A percentile compares a stretch with the other conserved stretches of the same genome.
phyloP scores from a whole-genome alignment of 2,113 vertebrate genomes.

The Ahaetulla prasina region DNA sequence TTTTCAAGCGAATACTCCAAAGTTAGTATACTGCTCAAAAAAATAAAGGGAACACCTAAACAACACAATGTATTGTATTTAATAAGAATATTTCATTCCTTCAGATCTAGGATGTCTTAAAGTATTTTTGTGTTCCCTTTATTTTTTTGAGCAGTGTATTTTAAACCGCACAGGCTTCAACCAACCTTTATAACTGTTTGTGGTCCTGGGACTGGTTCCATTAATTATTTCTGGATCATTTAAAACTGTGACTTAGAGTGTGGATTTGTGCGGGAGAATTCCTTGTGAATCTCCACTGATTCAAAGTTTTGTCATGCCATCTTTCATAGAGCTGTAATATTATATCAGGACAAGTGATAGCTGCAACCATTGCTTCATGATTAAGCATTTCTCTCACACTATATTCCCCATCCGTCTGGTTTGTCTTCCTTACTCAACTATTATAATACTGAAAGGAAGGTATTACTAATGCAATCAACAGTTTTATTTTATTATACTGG shows the following conservation, averaged over 20 bases:
- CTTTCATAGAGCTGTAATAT: not conserved
- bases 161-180: not conserved
- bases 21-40: too few relatives aligned
- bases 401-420: not conserved
- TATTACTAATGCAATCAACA: not conserved
- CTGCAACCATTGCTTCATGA: not conserved
- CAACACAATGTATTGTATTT: too few relatives aligned
- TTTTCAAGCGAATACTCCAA: not conserved
- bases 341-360: not conserved
- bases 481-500: not conserved
- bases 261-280: not conserved
- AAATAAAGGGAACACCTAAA: too few relatives aligned
- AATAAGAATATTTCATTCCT: too few relatives aligned
- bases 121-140: too few relatives aligned
- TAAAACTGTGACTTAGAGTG: not conserved
- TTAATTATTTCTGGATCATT: not conserved
- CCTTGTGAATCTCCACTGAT: not conserved
- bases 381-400: not conserved
- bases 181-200: not conserved
- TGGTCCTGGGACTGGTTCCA: not conserved
- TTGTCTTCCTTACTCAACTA: not conserved
- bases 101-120: too few relatives aligned
- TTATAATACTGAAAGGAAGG: not conserved
- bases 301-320: not conserved
- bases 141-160: too few relatives aligned